Base-by-base conservation (phyloP, 1,140 invertebrate genomes). In the Heliothis virescens region DNA sequence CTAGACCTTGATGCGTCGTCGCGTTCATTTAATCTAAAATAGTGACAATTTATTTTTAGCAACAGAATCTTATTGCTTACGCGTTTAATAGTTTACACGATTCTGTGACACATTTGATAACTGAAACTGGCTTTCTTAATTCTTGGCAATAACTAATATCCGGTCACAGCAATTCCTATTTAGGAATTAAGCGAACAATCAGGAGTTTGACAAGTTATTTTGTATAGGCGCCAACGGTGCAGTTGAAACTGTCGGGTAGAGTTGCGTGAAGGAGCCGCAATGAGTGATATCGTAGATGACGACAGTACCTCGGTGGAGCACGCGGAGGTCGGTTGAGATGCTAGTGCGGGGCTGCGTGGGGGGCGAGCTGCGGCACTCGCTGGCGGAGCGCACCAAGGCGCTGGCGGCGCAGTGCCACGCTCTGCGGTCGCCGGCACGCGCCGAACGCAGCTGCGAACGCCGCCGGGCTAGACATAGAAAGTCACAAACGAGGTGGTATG, bases 331-430 rank as follows among this genome's bases (percentile, higher is more conserved):
- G 90, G 86, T 83, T 86, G 85, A 87, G 85, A 94, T 94, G 93
- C 84, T 94, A 82, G 92, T 94, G 86, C 87, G 93, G 77, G 91
- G 91, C 71, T 94, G 92, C 83, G 87, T 85, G 53, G 93, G 92
- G 65, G 91, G 92, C 41, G 92, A 93, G 79, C 86, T 93, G 79
- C 88, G 92, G 76, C 92, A 92, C 84, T 93, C 93, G 79, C 80
- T 94, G 83, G 91, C 93, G n/a, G 93, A 93, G 86, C 89, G 91
- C 75, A 94, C 93, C 10, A 94, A 94, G 84, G 92, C 93, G 59
- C 86, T 93, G 85, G 93, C 93, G 78, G 91, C 91, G 50, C 89
- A 89, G 78, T 93, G 90, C 84, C 91, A 93, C 80, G 92, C 91
- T 55, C 84, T 92, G 85, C 89, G 93, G 21, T 92, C 93, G 78